These are phyloP conservation scores for Amniataba percoides DNA, from an alignment of 2,797 vertebrate genomes.

Conservation along the genomic window DNA sequence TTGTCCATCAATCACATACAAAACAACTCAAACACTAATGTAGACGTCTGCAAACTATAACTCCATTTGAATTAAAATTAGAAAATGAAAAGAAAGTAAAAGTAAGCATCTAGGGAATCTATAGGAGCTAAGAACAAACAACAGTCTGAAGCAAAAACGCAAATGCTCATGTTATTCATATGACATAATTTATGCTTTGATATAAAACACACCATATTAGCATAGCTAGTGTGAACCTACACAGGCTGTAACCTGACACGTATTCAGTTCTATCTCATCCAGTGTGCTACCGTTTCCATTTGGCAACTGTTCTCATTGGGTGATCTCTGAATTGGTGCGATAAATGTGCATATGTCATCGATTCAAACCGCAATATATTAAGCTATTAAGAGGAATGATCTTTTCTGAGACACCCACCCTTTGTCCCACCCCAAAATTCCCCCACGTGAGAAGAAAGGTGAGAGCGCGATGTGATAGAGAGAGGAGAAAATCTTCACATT, in stretches of 20 bases:
- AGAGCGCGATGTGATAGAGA: conserved; percentile 61
- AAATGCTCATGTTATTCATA: conserved; percentile 59
- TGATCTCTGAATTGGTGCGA: conserved; percentile 54
- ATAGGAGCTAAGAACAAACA: conserved; percentile 69
- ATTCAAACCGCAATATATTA: conserved; percentile 54
- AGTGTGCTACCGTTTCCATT: conserved; percentile 74
- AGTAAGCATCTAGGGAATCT: conserved; percentile 63
- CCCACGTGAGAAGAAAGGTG: conserved; percentile 64
- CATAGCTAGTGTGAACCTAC: conserved; percentile 63
- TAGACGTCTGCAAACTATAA: conserved; percentile 72
- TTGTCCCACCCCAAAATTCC: conserved; percentile 34
- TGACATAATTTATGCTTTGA: conserved; percentile 50
- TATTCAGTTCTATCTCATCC: conserved; percentile 62
- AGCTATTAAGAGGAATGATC: conserved; percentile 56
- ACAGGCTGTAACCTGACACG: conserved; percentile 44
- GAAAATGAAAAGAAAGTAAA: conserved; percentile 68
- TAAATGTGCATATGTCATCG: conserved; percentile 61
- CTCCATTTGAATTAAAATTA: conserved; percentile 62
- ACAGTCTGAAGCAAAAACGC: conserved; percentile 61
- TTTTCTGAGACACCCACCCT: conserved; percentile 45
- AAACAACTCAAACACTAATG: conserved; percentile 72
- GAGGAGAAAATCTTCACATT: conserved; percentile 67
- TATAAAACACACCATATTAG: conserved; percentile 64
- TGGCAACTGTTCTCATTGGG: conserved; percentile 75
- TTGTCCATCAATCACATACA: conserved; percentile 70